A percentile compares a stretch with the other conserved stretches of the same genome.
These are phyloP conservation scores for Nibea albiflora DNA, from an alignment of 2,113 vertebrate genomes.

Conservation along the genomic window DNA sequence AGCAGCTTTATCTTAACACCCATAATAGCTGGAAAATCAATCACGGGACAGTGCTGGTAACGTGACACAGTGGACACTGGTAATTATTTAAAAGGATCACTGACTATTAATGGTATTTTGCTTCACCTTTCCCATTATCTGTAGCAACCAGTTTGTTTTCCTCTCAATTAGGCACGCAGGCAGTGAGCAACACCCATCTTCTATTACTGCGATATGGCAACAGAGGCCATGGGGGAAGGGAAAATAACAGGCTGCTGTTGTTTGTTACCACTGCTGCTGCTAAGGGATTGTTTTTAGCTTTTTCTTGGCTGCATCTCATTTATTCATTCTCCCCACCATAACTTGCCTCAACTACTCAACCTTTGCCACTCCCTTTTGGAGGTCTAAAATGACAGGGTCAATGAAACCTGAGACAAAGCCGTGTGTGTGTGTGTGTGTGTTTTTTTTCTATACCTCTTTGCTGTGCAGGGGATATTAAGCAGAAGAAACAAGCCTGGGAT, in stretches of 20 bases:
- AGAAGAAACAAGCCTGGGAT: background rate
- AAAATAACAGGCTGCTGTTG: constrained; percentile 59
- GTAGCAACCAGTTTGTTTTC: constrained; percentile 78
- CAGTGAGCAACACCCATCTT: constrained; percentile 72
- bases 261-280: constrained; percentile 47
- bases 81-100: constrained; percentile 78
- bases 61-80: constrained; percentile 50
- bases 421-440: background rate
- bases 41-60: constrained; percentile 38
- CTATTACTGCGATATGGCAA: constrained; percentile 64
- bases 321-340: constrained; percentile 27
- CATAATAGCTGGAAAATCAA: constrained; percentile 51
- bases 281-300: constrained; percentile 54
- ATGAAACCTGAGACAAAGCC: constrained; percentile 7
- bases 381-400: constrained; percentile 37
- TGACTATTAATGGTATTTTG: constrained; percentile 71
- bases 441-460: background rate
- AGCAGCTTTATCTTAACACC: constrained; percentile 46
- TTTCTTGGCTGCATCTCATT: constrained; percentile 60
- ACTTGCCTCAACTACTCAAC: constrained; percentile 35
- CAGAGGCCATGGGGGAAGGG: constrained; percentile 65
- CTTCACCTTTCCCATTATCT: constrained; percentile 80
- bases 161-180: constrained; percentile 77
- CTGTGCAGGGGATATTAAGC: background rate
- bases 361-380: constrained; percentile 38